These are phyloP conservation scores for Acleris holmiana DNA, from an alignment of 2,888 invertebrate genomes.

Conservation along the genomic window DNA sequence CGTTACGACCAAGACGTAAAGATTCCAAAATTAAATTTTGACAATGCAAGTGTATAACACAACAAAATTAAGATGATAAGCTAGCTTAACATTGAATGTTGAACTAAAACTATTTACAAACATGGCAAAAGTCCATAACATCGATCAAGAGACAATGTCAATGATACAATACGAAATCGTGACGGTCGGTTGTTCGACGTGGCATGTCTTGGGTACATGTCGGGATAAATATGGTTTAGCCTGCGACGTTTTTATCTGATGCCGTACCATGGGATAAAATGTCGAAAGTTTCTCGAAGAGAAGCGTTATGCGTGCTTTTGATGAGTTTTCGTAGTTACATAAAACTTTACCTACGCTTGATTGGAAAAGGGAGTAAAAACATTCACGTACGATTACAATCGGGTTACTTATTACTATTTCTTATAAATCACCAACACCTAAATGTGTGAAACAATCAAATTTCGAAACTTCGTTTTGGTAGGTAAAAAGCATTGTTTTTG, in stretches of 20 bases:
- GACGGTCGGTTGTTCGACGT: conserved; percentile 47
- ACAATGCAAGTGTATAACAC: too few species aligned
- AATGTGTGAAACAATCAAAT: too few species aligned
- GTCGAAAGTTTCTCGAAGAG: conserved; percentile 17
- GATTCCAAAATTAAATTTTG: too few species aligned
- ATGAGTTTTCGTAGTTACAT: not conserved
- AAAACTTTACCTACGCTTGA: too few species aligned
- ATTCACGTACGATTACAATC: too few species aligned
- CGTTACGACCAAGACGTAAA: too few species aligned
- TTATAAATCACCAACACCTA: too few species aligned
- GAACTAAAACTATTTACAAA: conserved; percentile 24
- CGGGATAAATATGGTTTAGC: conserved; percentile 67
- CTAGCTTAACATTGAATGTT: not conserved
- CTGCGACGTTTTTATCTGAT: conserved; percentile 34
- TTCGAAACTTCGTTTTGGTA: too few species aligned
- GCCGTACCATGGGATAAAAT: conserved; percentile 15
- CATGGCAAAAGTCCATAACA: conserved; percentile 11
- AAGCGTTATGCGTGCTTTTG: not conserved
- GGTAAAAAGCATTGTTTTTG: too few species aligned
- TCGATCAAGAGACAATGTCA: conserved; percentile 35
- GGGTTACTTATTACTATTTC: too few species aligned
- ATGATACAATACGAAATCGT: conserved; percentile 26
- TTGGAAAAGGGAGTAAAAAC: too few species aligned
- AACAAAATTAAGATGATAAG: not conserved
- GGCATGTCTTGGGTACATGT: conserved; percentile 57